Percentiles rank a stretch among this genome's conserved stretches.
These are phyloP conservation scores for Erinaceus europaeus DNA, from an alignment of 2,113 vertebrate genomes.

Conservation along the genomic window DNA sequence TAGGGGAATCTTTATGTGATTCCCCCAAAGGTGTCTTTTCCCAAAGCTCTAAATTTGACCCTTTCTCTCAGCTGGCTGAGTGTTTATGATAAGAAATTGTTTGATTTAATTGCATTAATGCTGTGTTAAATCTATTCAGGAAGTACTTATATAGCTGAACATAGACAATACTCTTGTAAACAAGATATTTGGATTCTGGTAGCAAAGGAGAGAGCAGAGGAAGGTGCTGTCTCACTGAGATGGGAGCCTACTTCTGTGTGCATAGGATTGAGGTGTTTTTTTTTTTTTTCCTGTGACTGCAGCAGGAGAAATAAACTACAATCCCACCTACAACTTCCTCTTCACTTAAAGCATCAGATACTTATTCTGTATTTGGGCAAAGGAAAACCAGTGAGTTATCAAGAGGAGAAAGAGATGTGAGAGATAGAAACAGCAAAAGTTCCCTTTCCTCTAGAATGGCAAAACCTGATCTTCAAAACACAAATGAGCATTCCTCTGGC, in stretches of 20 bases:
- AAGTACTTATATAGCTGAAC: background rate
- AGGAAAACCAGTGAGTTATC: background rate
- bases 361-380: background rate
- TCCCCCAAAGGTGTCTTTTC: background rate
- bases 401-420: background rate
- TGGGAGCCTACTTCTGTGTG: background rate
- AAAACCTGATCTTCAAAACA: background rate
- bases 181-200: background rate
- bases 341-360: background rate
- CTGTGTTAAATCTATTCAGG: background rate
- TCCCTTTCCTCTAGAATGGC: background rate
- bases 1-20: background rate
- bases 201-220: background rate
- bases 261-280: accelerated
- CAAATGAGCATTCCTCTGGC: background rate
- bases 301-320: background rate
- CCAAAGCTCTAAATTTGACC: background rate
- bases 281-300: background rate
- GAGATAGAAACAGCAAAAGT: background rate
- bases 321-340: background rate
- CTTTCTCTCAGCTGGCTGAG: background rate
- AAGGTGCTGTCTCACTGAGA: background rate
- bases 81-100: background rate
- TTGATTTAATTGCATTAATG: background rate
- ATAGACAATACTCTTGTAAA: background rate